Evolutionary conservation across 2,113 vertebrate species (phyloP), one percentile per base, ranked within the genome.

Genomic region (Thamnaconus septentrionalis): DNA sequence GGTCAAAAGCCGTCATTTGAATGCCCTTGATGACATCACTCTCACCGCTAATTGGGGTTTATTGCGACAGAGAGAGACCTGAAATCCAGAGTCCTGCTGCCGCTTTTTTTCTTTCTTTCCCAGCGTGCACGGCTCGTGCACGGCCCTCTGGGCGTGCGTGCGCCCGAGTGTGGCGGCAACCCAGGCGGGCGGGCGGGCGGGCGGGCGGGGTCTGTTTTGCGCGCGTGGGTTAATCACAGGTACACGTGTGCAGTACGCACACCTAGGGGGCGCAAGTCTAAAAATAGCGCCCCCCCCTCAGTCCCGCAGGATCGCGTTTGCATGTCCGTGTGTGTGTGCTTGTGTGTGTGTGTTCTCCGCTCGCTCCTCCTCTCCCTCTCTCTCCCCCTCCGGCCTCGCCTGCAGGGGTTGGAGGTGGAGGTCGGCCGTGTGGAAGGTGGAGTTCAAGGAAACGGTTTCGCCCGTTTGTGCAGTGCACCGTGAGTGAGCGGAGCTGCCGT

Each of bases 201-300:
- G 18, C 18, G 18, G 18, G 18, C 18, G 1, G 18, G 18, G 18
- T 31, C 18, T 31, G 18, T 31, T 31, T 31, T 31, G 18, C 18
- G 18, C 18, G 18, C 2, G 46, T 60, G 66, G 73, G 83, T 89
- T 89, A 81, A 74, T 85, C 85, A 83, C 78, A 85, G 83, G 80
- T 84, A 83, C 70, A 74, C 77, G 78, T 87, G 53, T 79, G 45
- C 58, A 54, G 69, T 75, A 65, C 55, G 80, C 81, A 75, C 67
- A 69, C 73, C 84, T 81, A 75, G 64, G 73, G 78, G 88, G 70
- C 56, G 41, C 68, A 68, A 74, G 62, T 69, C 75, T 87, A 81
- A 82, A 90, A 83, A 88, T 90, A 86, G 65, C 56, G 52, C 7
- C 65, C 80, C 71, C 84, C 78, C 80, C 64, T 52, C 8, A n/a